Percentiles rank a stretch among this genome's conserved stretches.
Evolutionary conservation across 2,888 invertebrate species (phyloP).

Genomic region (Xylophagus ater): DNA sequence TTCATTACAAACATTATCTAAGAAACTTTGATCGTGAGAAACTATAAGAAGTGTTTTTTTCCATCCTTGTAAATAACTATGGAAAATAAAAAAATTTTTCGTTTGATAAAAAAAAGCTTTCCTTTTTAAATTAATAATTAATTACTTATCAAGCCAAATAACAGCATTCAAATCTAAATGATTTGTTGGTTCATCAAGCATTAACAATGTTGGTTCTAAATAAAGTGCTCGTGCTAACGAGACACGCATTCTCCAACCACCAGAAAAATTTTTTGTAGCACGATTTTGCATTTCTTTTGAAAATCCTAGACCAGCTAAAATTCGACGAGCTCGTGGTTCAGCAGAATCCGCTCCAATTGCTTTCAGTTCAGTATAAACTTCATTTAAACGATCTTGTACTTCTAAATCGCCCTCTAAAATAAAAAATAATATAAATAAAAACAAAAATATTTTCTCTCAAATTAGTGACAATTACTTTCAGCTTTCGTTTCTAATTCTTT

Average conservation of each 20-base stretch:
- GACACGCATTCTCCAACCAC: conserved; percentile 99
- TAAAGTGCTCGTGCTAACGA: conserved; percentile 93
- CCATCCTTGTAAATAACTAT: conserved; percentile 90
- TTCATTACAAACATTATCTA: conserved; percentile 98
- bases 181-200: conserved; percentile 98
- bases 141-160: conserved; percentile 96
- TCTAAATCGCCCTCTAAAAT: conserved; percentile 52
- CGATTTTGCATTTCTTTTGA: conserved; percentile 79
- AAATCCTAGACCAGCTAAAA: conserved; percentile 95
- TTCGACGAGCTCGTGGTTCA: conserved; percentile 89
- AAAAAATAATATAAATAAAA: not conserved
- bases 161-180: conserved; percentile 98
- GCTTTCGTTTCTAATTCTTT: conserved; percentile 65
- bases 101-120: too few relatives aligned
- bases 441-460: not conserved
- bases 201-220: conserved; percentile 89
- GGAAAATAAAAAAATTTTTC: conserved; percentile 16
- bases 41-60: conserved; percentile 97
- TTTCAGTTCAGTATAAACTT: conserved; percentile 87
- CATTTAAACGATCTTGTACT: conserved; percentile 69
- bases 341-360: conserved; percentile 97
- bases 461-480: conserved; percentile 31
- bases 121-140: not conserved
- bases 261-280: conserved; percentile 79
- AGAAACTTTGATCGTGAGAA: conserved; percentile 98